Conservation (phyloP, 2,113 vertebrate genomes). For the Typhlomys cinereus region DNA sequence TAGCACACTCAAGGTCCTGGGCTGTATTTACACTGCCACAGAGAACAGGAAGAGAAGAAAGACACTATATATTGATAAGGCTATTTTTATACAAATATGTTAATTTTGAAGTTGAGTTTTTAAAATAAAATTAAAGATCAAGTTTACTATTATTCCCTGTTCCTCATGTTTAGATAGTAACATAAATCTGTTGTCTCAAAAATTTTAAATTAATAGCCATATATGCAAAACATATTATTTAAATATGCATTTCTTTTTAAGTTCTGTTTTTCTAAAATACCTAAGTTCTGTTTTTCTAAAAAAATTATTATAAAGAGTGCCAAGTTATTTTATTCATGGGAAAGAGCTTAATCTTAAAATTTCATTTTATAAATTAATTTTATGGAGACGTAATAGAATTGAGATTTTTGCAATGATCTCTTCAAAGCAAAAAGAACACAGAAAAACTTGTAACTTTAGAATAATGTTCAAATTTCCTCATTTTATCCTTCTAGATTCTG, state of each 20-base stretch:
- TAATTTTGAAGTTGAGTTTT: constrained; percentile 20
- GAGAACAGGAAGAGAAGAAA: not conserved
- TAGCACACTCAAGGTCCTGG: not conserved
- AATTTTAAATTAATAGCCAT: constrained; percentile 1
- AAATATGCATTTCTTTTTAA: constrained; percentile 12
- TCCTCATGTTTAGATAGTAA: constrained; percentile 22
- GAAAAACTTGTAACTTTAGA: not conserved
- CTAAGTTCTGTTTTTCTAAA: not conserved
- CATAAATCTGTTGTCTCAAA: constrained; percentile 7
- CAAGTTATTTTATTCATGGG: not conserved
- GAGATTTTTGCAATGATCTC: not conserved
- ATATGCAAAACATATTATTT: not conserved
- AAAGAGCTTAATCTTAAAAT: constrained; percentile 12
- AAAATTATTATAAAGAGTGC: not conserved
- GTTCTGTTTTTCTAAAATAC: not conserved
- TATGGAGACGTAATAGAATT: not conserved
- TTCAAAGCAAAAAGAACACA: not conserved
- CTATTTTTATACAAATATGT: not conserved
- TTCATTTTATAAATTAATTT: constrained; percentile 22
- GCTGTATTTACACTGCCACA: not conserved
- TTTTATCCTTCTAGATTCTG: not conserved
- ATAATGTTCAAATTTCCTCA: not conserved
- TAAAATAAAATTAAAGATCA: constrained; percentile 21
- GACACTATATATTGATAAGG: not conserved
- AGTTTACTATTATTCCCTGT: not conserved